These are phyloP conservation scores for Protodeltote pygarga DNA, from an alignment of 2,888 invertebrate species.

Conservation along the genomic window DNA sequence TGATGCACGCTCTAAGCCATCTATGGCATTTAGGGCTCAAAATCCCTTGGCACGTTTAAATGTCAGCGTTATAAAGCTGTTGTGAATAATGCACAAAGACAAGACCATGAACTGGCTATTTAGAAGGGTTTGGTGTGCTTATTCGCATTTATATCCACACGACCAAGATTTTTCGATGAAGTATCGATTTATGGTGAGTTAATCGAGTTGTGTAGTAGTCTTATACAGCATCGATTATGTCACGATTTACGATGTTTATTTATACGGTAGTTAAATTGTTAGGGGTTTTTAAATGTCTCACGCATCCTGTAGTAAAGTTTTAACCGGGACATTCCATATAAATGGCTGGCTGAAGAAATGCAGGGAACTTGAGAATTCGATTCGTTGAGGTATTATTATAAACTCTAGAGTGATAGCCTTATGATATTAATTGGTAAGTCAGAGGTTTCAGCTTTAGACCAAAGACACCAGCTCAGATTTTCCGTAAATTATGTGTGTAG, in stretches of 20 bases:
- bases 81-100: slow-evolving; percentile 48
- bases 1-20: slow-evolving; percentile 29
- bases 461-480: too few relatives aligned
- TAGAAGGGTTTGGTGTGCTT: slow-evolving; percentile 59
- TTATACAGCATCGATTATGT: slow-evolving; percentile 12
- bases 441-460: too few relatives aligned
- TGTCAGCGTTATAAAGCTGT: slow-evolving; percentile 50
- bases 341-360: slow-evolving; percentile 6
- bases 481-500: too few relatives aligned
- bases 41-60: slow-evolving; percentile 42
- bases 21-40: slow-evolving; percentile 19
- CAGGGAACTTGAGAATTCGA: too few relatives aligned
- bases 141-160: slow-evolving; percentile 28
- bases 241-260: slow-evolving; percentile 9
- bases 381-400: too few relatives aligned
- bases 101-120: slow-evolving; percentile 64
- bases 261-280: not conserved
- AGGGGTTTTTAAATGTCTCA: slow-evolving; percentile 2
- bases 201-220: slow-evolving; percentile 19
- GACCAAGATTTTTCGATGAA: slow-evolving; percentile 35
- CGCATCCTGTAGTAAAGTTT: not conserved
- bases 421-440: too few relatives aligned
- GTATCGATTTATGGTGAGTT: slow-evolving; percentile 24
- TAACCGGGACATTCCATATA: not conserved
- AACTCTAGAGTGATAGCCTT: too few relatives aligned